A percentile compares a stretch with the other conserved stretches of the same genome.
Evolutionary conservation across 2,888 invertebrate species (phyloP).

Genomic region (Asteroscopus sphinx): DNA sequence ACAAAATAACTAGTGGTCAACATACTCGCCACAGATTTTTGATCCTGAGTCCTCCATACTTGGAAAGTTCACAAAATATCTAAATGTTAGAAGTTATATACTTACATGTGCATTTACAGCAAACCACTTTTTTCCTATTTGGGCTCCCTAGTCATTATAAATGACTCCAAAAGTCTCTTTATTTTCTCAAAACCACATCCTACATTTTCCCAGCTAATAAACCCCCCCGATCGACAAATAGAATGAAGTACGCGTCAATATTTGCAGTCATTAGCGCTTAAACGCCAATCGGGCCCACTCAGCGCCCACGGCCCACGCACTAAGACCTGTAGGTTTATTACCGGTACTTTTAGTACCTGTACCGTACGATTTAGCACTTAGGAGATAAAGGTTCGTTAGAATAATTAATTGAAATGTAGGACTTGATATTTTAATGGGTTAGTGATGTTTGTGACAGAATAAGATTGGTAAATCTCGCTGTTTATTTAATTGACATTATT

Average conservation of each 20-base stretch:
- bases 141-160: not conserved
- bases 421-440: not conserved
- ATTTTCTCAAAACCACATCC: conserved; percentile 3
- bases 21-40: no score
- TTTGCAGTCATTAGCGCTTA: conserved; percentile 48
- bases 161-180: not conserved
- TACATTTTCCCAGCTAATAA: conserved; percentile 1
- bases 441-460: conserved; percentile 13
- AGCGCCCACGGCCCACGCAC: conserved; percentile 48
- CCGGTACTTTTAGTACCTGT: conserved; percentile 8
- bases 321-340: conserved; percentile 7
- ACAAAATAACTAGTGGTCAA: no score
- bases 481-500: no score
- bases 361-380: conserved; percentile 5
- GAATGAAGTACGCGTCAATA: conserved; percentile 42
- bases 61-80: no score
- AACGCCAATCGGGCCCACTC: conserved; percentile 35
- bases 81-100: no score
- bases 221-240: conserved; percentile 39
- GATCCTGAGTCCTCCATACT: no score
- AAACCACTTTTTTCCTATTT: no score
- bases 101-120: no score
- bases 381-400: conserved; percentile 1
- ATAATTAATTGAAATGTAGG: conserved; percentile 25
- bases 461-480: conserved; percentile 6